A percentile compares a stretch with the other conserved stretches of the same genome.
Conservation (phyloP, 2,113 vertebrate genomes). For the Sylvilagus bachmani region DNA sequence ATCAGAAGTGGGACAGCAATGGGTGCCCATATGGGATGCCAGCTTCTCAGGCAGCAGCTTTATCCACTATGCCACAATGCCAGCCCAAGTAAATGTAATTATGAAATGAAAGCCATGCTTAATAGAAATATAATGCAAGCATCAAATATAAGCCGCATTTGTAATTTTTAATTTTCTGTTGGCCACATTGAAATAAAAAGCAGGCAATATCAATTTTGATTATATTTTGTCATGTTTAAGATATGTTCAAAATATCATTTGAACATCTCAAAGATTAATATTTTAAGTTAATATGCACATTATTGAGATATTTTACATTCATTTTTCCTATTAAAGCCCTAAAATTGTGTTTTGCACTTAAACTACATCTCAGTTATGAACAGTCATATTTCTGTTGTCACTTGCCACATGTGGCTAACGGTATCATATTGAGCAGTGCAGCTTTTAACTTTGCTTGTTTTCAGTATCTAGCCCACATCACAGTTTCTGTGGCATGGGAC, state of each 20-base stretch:
- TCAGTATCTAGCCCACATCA: not conserved
- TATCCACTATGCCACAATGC: too few species aligned
- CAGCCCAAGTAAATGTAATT: too few species aligned
- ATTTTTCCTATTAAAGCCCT: not conserved
- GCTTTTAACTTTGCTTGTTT: not conserved
- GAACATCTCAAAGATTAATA: not conserved
- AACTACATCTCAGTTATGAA: not conserved
- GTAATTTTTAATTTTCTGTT: conserved; percentile 3
- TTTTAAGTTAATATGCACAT: not conserved
- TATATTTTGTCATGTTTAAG: not conserved
- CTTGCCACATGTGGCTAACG: not conserved
- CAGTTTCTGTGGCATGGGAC: not conserved
- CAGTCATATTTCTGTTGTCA: not conserved
- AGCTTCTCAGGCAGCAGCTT: too few species aligned
- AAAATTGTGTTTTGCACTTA: not conserved
- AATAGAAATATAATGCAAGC: not conserved
- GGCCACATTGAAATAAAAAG: not conserved
- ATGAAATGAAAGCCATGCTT: not conserved
- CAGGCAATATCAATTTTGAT: not conserved
- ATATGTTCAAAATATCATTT: not conserved
- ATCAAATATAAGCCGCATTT: not conserved
- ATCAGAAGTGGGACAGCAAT: too few species aligned
- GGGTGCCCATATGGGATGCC: too few species aligned
- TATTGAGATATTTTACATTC: not conserved
- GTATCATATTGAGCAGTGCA: not conserved